A percentile compares a stretch with the other conserved stretches of the same genome.
Evolutionary conservation across 2,113 vertebrate species (phyloP).

Genomic region (Micronycteris hirsuta): DNA sequence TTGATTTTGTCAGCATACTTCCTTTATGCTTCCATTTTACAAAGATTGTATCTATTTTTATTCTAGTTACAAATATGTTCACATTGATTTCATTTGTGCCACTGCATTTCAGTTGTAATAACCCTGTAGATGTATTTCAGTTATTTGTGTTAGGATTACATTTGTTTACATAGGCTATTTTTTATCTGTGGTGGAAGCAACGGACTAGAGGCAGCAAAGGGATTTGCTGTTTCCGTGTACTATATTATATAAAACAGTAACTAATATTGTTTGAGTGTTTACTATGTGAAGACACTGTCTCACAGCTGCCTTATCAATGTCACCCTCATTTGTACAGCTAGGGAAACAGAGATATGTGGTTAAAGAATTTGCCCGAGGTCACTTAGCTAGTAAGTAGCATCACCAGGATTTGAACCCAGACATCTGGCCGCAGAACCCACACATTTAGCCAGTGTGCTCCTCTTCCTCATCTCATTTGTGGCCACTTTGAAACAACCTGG

Average conservation of each 20-base stretch:
- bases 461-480: not conserved
- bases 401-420: not conserved
- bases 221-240: not conserved
- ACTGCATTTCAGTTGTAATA: not conserved
- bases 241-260: not conserved
- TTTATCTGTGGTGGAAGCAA: not conserved
- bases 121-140: not conserved
- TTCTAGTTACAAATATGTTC: conserved; percentile 26
- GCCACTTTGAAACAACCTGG: conserved; percentile 8
- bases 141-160: conserved; percentile 31
- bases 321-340: not conserved
- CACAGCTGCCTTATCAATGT: not conserved
- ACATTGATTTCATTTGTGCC: conserved; percentile 22
- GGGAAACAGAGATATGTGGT: not conserved
- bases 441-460: not conserved
- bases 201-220: not conserved
- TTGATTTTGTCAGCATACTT: conserved; percentile 13
- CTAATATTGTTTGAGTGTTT: not conserved
- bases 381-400: not conserved
- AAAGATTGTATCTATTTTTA: conserved; percentile 32
- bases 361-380: not conserved
- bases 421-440: not conserved
- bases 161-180: not conserved
- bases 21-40: not conserved
- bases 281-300: conserved; percentile 12